A percentile compares a stretch with the other conserved stretches of the same genome.
Conservation (phyloP, 2,797 vertebrate genomes). For the Hapalemur alaotrensis region DNA sequence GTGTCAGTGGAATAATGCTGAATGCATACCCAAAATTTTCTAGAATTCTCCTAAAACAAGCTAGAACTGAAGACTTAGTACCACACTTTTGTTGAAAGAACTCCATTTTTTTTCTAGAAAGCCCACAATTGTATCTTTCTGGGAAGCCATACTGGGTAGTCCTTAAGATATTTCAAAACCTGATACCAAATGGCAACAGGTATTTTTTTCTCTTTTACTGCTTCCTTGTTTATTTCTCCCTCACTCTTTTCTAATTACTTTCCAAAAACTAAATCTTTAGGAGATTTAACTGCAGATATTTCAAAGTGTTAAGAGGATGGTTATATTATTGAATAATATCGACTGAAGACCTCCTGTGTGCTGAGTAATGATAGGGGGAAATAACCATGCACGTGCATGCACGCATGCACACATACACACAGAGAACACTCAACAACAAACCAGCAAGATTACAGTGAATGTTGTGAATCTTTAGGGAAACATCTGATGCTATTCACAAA, state of each 20-base stretch:
- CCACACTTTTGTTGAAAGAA: background rate
- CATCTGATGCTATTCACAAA: background rate
- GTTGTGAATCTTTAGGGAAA: background rate
- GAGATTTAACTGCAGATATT: background rate
- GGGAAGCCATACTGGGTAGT: background rate
- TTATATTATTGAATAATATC: background rate
- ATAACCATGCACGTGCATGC: background rate
- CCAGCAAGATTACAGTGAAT: background rate
- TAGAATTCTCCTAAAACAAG: background rate
- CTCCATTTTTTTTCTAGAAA: background rate
- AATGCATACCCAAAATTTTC: background rate
- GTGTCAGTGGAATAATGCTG: background rate
- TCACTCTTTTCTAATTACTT: background rate
- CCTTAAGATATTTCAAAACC: background rate
- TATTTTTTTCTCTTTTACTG: background rate
- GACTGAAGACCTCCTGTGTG: background rate
- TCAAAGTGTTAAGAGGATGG: background rate
- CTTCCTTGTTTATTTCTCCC: background rate
- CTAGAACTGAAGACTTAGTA: background rate
- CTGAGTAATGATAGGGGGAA: background rate
- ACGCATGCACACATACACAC: too few species aligned
- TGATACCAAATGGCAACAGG: background rate
- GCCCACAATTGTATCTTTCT: rapidly evolving
- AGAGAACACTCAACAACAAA: background rate
- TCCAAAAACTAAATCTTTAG: background rate